Conservation (phyloP, 2,113 vertebrate species). For the Numenius arquata region DNA sequence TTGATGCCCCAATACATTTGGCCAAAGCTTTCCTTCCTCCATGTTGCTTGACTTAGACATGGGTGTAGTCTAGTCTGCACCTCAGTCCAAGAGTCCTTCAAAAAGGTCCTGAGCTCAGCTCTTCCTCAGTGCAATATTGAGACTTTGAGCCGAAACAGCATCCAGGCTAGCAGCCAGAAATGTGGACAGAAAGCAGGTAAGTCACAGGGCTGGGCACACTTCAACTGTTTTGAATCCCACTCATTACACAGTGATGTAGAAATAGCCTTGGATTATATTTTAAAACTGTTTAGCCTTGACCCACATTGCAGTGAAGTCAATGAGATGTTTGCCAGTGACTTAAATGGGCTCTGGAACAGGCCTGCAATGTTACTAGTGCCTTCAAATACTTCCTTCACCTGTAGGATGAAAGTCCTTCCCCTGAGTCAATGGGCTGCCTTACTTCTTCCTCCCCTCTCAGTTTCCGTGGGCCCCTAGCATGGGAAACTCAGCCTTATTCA, state of each 20-base stretch:
- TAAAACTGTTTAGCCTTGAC: conserved; percentile 30
- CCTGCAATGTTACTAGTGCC: conserved; percentile 31
- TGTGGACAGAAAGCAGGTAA: conserved; percentile 3
- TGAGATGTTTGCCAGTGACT: conserved; percentile 25
- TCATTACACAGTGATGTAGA: not conserved
- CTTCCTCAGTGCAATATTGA: not conserved
- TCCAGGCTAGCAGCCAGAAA: not conserved
- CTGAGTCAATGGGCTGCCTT: conserved; percentile 19
- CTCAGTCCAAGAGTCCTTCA: not conserved
- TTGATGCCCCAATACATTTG: not conserved
- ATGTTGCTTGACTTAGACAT: not conserved
- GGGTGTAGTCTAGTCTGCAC: not conserved
- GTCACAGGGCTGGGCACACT: not conserved
- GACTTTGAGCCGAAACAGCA: not conserved
- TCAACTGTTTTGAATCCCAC: not conserved
- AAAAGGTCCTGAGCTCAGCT: not conserved
- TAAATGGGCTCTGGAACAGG: conserved; percentile 41
- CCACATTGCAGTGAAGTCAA: conserved; percentile 1
- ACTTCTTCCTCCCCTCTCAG: conserved; percentile 50
- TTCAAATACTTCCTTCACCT: conserved; percentile 60
- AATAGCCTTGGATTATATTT: conserved; percentile 15
- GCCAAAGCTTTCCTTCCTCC: not conserved
- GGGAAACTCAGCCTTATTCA: conserved; percentile 60
- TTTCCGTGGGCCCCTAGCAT: conserved; percentile 67
- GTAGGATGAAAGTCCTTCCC: conserved; percentile 55